phyloP scores from a whole-genome alignment of 64 coral and sea anemone species.

The Stichodactyla mertensii region DNA sequence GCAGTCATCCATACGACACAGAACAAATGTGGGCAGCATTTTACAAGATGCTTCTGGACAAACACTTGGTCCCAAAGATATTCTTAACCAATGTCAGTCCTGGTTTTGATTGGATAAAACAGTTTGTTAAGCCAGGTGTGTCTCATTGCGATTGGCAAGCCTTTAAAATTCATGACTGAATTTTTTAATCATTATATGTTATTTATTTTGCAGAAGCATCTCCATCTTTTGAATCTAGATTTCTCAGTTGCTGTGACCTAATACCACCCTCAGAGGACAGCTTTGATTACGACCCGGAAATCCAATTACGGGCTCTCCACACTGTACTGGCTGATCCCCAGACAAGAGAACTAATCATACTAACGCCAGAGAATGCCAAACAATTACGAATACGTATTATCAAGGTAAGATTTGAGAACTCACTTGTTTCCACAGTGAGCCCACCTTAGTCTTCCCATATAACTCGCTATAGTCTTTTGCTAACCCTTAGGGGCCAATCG shows the following conservation, averaged over 20 bases:
- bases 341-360: background rate
- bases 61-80: conserved; percentile 46
- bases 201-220: background rate
- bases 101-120: conserved; percentile 63
- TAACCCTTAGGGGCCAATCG: no score
- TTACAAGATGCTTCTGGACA: conserved; percentile 50
- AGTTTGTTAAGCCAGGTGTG: conserved; percentile 48
- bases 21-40: conserved; percentile 76
- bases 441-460: no score
- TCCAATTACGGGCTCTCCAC: background rate
- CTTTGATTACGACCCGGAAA: background rate
- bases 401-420: background rate
- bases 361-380: background rate
- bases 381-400: background rate
- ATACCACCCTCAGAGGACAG: background rate
- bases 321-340: background rate
- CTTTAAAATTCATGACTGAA: no score
- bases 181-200: background rate
- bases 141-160: background rate
- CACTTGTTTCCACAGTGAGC: background rate
- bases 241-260: background rate
- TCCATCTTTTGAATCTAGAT: background rate
- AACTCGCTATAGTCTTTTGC: no score
- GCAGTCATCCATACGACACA: conserved; percentile 57
- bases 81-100: conserved; percentile 65